These are phyloP conservation scores for Drosophila parthenogenetica DNA, from an alignment of 2,888 invertebrate genomes.

Conservation along the genomic window DNA sequence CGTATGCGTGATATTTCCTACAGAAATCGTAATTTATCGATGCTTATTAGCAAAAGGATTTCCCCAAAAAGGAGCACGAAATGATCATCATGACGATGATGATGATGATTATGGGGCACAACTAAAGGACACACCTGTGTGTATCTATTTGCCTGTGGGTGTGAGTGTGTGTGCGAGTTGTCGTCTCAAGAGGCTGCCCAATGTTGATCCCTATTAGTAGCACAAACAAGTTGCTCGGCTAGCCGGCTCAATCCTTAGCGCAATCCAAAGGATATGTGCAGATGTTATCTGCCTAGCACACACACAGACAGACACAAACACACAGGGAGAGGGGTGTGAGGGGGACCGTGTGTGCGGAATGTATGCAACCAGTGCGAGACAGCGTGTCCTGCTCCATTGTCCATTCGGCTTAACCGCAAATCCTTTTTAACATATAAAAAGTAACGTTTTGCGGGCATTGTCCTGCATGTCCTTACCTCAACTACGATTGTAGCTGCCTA, in stretches of 20 bases:
- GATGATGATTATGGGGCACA: slow-evolving; percentile 17
- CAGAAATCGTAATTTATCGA: slow-evolving; percentile 41
- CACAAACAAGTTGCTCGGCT: slow-evolving; percentile 71
- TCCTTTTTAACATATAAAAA: slow-evolving; percentile 81
- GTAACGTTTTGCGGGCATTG: slow-evolving; percentile 70
- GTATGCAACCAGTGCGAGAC: slow-evolving; percentile 48
- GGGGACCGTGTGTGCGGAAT: neutral
- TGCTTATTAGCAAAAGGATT: slow-evolving; percentile 48
- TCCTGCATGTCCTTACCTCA: slow-evolving; percentile 14
- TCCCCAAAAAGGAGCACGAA: slow-evolving; percentile 18
- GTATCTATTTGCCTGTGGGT: slow-evolving; percentile 10
- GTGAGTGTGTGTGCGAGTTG: slow-evolving; percentile 16
- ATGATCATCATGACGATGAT: neutral
- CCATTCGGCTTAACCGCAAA: slow-evolving; percentile 78
- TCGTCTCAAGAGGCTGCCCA: slow-evolving; percentile 73
- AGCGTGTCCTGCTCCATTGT: slow-evolving; percentile 56
- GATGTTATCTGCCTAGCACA: slow-evolving; percentile 64
- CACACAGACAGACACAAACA: slow-evolving; percentile 3
- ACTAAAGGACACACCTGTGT: slow-evolving; percentile 23
- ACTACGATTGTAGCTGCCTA: slow-evolving; percentile 1
- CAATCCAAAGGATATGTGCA: slow-evolving; percentile 72
- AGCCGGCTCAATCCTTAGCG: slow-evolving; percentile 43
- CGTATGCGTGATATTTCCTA: slow-evolving; percentile 53
- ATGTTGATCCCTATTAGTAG: slow-evolving; percentile 78
- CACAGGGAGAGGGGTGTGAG: neutral